A percentile compares a stretch with the other conserved stretches of the same genome.
These are phyloP conservation scores for Microvelia longipes DNA, from an alignment of 1,140 invertebrate genomes.

Conservation along the genomic window DNA sequence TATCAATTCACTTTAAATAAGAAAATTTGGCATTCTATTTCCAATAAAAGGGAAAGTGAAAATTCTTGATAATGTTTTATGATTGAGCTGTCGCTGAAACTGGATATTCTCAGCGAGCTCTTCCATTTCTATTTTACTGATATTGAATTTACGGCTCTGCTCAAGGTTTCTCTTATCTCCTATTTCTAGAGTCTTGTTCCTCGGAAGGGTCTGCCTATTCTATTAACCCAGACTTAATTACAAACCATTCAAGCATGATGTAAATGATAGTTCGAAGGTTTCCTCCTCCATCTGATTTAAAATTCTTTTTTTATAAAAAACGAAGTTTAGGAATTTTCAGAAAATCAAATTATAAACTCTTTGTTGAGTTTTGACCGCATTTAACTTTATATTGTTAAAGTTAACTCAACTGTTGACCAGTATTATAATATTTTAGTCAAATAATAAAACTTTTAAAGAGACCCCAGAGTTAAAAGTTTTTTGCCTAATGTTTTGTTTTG, in stretches of 20 bases:
- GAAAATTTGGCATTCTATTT: neutral
- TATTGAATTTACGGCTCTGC: neutral
- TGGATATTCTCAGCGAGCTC: neutral
- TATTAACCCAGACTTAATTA: neutral
- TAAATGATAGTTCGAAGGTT: neutral
- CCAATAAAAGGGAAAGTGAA: neutral
- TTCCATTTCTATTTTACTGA: neutral
- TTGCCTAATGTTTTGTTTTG: too few species aligned
- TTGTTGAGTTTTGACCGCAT: too few species aligned
- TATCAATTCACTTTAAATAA: too few species aligned
- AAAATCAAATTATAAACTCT: too few species aligned
- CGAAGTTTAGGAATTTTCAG: too few species aligned
- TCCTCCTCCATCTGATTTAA: neutral
- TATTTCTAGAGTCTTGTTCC: neutral
- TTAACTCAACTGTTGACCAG: too few species aligned
- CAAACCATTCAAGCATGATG: neutral
- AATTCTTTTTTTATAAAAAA: too few species aligned
- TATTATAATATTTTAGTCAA: too few species aligned
- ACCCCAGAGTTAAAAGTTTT: too few species aligned
- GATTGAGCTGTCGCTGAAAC: neutral
- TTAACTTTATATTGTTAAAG: too few species aligned
- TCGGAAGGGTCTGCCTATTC: neutral
- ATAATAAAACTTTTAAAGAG: too few species aligned
- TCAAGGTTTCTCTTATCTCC: neutral
- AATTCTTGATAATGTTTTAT: neutral